Base-by-base conservation (phyloP, 2,113 vertebrate species). In the Struthio camelus region DNA sequence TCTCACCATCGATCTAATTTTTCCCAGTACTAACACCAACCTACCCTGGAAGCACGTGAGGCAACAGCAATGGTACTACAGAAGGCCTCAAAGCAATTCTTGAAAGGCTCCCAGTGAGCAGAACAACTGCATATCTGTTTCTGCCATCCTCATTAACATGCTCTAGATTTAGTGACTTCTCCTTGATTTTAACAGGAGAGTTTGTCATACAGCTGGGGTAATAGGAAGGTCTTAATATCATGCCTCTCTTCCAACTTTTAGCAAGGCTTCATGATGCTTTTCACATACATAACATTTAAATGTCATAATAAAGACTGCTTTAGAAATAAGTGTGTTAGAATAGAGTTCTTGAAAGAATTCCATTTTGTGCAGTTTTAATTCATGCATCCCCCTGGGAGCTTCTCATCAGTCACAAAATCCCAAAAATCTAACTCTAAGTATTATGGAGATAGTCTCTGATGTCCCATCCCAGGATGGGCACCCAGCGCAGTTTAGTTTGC, bases 91-190 rank as follows among this genome's bases (percentile, higher is more conserved):
- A 89, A 96, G 72, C 77, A 84, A 76, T 69, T 77, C 51, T 64
- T 65, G 77, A 78, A 89, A 94, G 90, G 6, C 19, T 90, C 69
- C 42, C 69, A 92, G 56, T 94, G 90, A 96, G 88, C 85, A 80
- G 87, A 95, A 86, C 59, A 94, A 83, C 71, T 15, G 25, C 0
- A 0, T 32, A 64, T 89, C 77, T 92, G 48, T 90, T 96, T 86
- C 76, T 86, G 64, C 80, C 53, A 80, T 54, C 32, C 69, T 90
- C 27, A 72, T 90, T 90, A 90, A 89, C 67, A 76, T 53, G 53
- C 12, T 86, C 32, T 61, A 84, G 59, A 84, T 95, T 86, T 81
- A 79, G 65, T 64, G 77, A 84, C 71, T 86, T 93, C 38, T 56
- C 85, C 38, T 51, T 72, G 61, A 90, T 94, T 96, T 93, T 92